Percentiles rank a stretch among this genome's conserved stretches.
These are phyloP conservation scores for Dromius quadrimaculatus DNA, from an alignment of 2,888 invertebrate species.

Conservation along the genomic window DNA sequence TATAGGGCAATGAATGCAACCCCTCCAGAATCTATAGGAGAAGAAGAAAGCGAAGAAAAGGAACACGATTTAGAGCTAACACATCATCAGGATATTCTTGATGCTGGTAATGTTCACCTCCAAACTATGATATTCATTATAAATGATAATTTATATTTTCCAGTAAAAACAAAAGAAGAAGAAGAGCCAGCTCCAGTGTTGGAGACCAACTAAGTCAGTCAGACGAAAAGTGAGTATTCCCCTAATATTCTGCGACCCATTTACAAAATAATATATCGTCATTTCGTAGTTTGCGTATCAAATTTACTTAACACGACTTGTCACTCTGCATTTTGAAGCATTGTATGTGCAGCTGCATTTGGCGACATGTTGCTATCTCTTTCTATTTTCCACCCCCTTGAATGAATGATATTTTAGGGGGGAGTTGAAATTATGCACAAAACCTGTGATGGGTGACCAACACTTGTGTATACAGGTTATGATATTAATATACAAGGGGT, in stretches of 20 bases:
- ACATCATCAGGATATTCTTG: constrained; percentile 40
- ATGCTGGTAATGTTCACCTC: neutral
- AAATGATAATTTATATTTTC: neutral
- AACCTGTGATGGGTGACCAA: constrained; percentile 29
- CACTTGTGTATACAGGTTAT: constrained; percentile 48
- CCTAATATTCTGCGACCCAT: neutral
- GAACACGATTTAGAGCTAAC: constrained; percentile 61
- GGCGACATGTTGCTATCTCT: constrained; percentile 10
- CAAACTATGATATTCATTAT: neutral
- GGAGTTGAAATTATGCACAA: constrained; percentile 47
- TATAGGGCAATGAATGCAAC: constrained; percentile 68
- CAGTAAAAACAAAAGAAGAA: neutral
- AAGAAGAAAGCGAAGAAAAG: constrained; percentile 59
- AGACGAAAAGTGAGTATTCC: neutral
- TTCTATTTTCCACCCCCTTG: neutral
- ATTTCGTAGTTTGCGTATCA: constrained; percentile 36
- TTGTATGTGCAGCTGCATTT: constrained; percentile 50
- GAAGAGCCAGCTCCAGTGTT: neutral
- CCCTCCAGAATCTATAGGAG: constrained; percentile 58
- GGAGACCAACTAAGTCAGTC: constrained; percentile 11
- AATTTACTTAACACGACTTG: constrained; percentile 49
- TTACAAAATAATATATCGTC: constrained; percentile 30
- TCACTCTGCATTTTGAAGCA: constrained; percentile 38
- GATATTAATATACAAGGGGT: constrained; percentile 26
- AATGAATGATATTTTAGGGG: neutral